Evolutionary conservation across 2,888 invertebrate species (phyloP), one percentile per base, ranked within the genome.

Genomic region (Pristionchus maxplancki): DNA sequence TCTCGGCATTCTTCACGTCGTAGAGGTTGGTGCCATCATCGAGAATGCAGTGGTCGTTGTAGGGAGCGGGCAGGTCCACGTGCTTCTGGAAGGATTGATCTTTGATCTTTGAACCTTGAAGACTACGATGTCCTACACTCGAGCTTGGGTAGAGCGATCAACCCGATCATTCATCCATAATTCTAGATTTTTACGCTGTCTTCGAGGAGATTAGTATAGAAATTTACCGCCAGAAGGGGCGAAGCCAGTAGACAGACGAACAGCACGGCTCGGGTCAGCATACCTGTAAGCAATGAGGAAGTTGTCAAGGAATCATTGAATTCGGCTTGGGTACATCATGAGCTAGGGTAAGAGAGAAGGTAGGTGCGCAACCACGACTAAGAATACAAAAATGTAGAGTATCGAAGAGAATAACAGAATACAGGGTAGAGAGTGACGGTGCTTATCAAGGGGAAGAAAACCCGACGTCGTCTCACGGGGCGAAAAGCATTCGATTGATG

Each of bases 11-110:
- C 37, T 74, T 88, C n/a, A 93, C 91, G 88, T 93, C 90, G 89
- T 93, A 93, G 28, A 90, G 89, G 62, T 93, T 93, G 53, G 87
- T 88, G 48, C 90, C 90, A 84, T 93, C 91, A 74, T 93, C 90
- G 58, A 93, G 89, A 84, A 93, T 91, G 67, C 93, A 93, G 89
- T 93, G 90, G 88, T 93, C 93, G 74, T 89, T 88, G 89, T 88
- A 93, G 8, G 92, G 93, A 40, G 89, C 91, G 44, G 93, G 93
- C 84, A 93, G 89, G 58, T 91, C 92, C 40, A 93, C 93, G 82
- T 93, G 91, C 74, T 37, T 37, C 71, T 71, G 71, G 20, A 71
- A n/a, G n/a, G n/a, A 20, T 17, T 34, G 62, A 64, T 64, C 62
- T 28, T 64, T 28, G 28, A 17, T 11, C 62, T 58, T 4, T 24